These are phyloP conservation scores for Watsonalla binaria DNA, from an alignment of 2,888 invertebrate species.

Conservation along the genomic window DNA sequence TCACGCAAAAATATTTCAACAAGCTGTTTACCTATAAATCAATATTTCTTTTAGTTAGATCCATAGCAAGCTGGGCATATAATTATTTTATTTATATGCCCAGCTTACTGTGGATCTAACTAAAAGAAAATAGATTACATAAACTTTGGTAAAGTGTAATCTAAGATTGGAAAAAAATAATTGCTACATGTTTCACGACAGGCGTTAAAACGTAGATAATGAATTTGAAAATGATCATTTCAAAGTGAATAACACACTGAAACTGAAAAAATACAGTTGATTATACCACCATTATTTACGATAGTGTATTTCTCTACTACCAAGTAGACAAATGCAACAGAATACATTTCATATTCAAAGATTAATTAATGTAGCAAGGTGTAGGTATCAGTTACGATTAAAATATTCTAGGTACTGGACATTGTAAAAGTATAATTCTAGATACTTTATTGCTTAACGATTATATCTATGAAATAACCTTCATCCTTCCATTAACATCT, in stretches of 20 bases:
- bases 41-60: no score
- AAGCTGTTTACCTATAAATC: no score
- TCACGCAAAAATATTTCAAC: no score
- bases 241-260: not conserved
- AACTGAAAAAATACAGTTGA: not conserved
- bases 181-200: not conserved
- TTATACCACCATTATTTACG: not conserved
- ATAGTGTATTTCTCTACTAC: not conserved
- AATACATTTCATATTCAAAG: not conserved
- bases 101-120: no score
- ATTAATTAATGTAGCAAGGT: not conserved
- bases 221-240: no score
- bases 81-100: no score
- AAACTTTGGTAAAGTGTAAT: no score
- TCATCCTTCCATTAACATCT: conserved; percentile 29
- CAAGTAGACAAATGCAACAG: not conserved
- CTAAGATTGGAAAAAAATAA: no score
- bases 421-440: conserved; percentile 9
- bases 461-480: conserved; percentile 23
- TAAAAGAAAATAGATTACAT: no score
- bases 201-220: not conserved
- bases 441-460: conserved; percentile 5
- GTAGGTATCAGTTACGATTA: not conserved
- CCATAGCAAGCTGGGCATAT: no score
- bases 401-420: not conserved